These are phyloP conservation scores for Eledone cirrhosa DNA, from an alignment of 2,888 invertebrate genomes.

Conservation along the genomic window DNA sequence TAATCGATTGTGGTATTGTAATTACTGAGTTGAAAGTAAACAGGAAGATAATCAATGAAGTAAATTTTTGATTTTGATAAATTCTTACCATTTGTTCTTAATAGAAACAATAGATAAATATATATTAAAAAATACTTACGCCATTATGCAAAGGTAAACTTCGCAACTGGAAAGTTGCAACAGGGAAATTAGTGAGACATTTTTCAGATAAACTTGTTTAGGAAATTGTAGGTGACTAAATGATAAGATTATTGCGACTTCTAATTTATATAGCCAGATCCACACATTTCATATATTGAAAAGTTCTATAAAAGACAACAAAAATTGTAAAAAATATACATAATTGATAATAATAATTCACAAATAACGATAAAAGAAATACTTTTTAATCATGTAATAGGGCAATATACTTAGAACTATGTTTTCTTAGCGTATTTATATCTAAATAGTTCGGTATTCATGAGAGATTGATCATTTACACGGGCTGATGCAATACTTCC, in stretches of 20 bases:
- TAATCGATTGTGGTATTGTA: not conserved
- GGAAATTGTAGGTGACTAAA: not conserved
- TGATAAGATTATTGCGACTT: not conserved
- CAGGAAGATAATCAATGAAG: not conserved
- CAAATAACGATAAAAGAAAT: too few relatives aligned
- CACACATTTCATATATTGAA: too few relatives aligned
- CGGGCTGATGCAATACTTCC: too few relatives aligned
- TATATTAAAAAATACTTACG: conserved; percentile 46
- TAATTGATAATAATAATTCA: too few relatives aligned
- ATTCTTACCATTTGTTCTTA: not conserved
- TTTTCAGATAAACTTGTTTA: not conserved
- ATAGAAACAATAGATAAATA: not conserved
- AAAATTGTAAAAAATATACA: too few relatives aligned
- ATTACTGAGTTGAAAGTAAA: not conserved
- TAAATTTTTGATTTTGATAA: not conserved
- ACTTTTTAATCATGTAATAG: not conserved
- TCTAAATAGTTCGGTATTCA: not conserved
- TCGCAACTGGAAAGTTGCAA: not conserved
- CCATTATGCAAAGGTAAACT: conserved; percentile 46
- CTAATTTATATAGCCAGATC: too few relatives aligned
- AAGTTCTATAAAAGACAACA: too few relatives aligned
- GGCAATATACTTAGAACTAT: not conserved
- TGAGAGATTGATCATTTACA: not conserved
- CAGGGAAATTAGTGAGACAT: not conserved
- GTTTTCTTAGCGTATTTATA: not conserved